Percentiles rank a stretch among this genome's conserved stretches.
These are phyloP conservation scores for Pseudoatta argentina DNA, from an alignment of 1,140 invertebrate genomes.

Conservation along the genomic window DNA sequence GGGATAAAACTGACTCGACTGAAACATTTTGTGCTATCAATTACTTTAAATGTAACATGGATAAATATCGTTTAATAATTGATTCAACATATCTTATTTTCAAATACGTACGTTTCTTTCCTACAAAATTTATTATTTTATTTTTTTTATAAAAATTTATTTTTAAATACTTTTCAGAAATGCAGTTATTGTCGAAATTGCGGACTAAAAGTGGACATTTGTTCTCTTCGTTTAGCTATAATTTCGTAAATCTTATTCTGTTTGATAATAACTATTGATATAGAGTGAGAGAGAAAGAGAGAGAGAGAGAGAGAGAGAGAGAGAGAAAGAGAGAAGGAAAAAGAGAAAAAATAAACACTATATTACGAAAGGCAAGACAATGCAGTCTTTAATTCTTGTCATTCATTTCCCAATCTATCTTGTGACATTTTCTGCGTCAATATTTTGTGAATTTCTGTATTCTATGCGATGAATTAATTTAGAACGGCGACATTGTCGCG, in stretches of 20 bases:
- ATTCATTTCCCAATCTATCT: neutral
- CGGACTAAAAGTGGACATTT: neutral
- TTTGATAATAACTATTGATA: slow-evolving; percentile 7
- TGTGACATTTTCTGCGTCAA: slow-evolving; percentile 14
- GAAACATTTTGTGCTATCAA: neutral
- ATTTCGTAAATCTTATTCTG: neutral
- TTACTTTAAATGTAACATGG: neutral
- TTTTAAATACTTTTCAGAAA: neutral
- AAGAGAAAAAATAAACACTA: slow-evolving; percentile 12
- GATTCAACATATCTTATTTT: neutral
- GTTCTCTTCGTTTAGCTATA: neutral
- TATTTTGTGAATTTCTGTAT: slow-evolving; percentile 43
- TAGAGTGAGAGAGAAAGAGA: neutral
- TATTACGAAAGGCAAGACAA: slow-evolving; percentile 23
- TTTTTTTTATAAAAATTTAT: neutral
- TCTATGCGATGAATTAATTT: slow-evolving; percentile 59
- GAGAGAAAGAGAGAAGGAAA: slow-evolving; percentile 15
- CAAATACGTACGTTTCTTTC: neutral
- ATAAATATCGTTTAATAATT: slow-evolving; percentile 7
- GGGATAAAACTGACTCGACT: slow-evolving; percentile 23
- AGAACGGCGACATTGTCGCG: neutral
- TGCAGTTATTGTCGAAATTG: neutral
- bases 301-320: neutral
- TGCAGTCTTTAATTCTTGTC: slow-evolving; percentile 30
- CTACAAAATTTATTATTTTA: neutral